These are phyloP conservation scores for Caenorhabditis latens DNA, from an alignment of 1,140 invertebrate genomes.

Conservation along the genomic window DNA sequence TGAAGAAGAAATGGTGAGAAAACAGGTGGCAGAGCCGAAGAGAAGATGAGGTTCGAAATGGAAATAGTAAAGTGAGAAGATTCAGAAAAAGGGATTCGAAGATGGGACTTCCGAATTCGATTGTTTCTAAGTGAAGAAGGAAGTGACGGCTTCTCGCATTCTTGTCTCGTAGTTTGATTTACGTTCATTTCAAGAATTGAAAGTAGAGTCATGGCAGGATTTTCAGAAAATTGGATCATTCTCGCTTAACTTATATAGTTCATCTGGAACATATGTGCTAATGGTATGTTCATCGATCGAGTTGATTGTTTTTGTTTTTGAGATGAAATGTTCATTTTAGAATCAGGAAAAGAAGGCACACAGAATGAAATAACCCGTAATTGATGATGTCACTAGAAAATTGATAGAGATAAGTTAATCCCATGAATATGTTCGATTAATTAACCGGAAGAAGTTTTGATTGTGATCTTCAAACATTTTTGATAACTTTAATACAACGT, in stretches of 20 bases:
- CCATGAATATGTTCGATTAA: slow-evolving; percentile 41
- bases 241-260: neutral
- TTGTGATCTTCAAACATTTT: slow-evolving; percentile 42
- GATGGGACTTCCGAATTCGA: slow-evolving; percentile 6
- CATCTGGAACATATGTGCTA: too few relatives aligned
- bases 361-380: slow-evolving; percentile 23
- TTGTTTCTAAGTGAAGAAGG: slow-evolving; percentile 4
- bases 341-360: slow-evolving; percentile 5
- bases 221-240: neutral
- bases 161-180: neutral
- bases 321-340: slow-evolving; percentile 29
- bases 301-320: too few relatives aligned
- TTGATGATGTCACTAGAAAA: neutral
- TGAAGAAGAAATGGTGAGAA: slow-evolving; percentile 28
- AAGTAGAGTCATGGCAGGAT: too few relatives aligned
- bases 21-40: neutral
- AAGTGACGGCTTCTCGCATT: neutral
- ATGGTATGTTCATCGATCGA: too few relatives aligned
- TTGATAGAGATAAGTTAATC: neutral
- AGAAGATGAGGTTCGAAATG: neutral
- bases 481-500: slow-evolving; percentile 11
- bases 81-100: neutral
- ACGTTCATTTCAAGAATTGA: too few relatives aligned
- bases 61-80: neutral
- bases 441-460: slow-evolving; percentile 51